These are phyloP conservation scores for Thumatha senex DNA, from an alignment of 2,888 invertebrate genomes.

Conservation along the genomic window DNA sequence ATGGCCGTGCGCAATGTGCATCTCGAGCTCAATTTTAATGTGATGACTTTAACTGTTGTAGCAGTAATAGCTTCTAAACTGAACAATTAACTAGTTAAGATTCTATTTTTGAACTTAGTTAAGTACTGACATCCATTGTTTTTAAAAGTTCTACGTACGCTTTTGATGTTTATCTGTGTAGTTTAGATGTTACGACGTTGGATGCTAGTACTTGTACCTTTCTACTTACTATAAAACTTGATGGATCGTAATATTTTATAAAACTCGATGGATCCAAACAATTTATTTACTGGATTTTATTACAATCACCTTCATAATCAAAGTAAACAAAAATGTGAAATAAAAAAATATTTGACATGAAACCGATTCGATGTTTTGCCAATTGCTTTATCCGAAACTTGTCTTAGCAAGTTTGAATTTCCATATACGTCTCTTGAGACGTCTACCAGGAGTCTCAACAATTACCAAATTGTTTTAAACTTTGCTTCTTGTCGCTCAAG, in stretches of 20 bases:
- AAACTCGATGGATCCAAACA: too few species aligned
- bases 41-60: constrained; percentile 71
- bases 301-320: too few species aligned
- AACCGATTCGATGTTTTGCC: background rate
- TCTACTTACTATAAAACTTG: too few species aligned
- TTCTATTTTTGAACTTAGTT: constrained; percentile 41
- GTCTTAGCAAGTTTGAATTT: background rate
- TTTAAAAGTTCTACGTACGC: background rate
- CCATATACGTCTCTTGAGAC: background rate
- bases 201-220: background rate
- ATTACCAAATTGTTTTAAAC: background rate
- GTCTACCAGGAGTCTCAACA: background rate
- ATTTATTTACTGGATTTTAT: too few species aligned
- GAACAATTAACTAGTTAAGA: constrained; percentile 61
- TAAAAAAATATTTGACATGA: background rate
- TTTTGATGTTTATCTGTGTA: constrained; percentile 5
- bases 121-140: constrained; percentile 23
- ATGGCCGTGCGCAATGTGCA: constrained; percentile 47
- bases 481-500: background rate
- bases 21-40: constrained; percentile 73
- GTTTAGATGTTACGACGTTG: background rate
- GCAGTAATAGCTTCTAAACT: constrained; percentile 73
- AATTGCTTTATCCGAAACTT: background rate
- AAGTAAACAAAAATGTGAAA: background rate
- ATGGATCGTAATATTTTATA: too few species aligned